Evolutionary conservation across 1,140 invertebrate genomes (phyloP), one percentile per base, ranked within the genome.

Genomic region (Stegodyphus dumicola): DNA sequence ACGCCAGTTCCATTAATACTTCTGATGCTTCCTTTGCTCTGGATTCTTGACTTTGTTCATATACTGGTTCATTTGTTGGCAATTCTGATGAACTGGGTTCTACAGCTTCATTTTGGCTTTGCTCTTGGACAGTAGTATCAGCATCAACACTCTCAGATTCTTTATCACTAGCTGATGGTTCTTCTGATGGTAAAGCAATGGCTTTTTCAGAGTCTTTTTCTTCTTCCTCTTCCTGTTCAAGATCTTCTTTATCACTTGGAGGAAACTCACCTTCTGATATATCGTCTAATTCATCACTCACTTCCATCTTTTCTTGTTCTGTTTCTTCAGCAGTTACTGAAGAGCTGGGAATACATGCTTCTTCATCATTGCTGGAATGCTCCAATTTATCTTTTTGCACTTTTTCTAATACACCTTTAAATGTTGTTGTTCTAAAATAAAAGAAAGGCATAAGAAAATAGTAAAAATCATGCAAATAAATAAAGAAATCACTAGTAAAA

Each of bases 1-100:
- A 90, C 13, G 92, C 91, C 5, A 93, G 86, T 5, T 91, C 90
- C 88, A 93, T 92, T 2, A 93, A 87, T 18, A 91, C 92, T 87
- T 93, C 92, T 0, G 91, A 91, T 15, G 92, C 92, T 77, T 88
- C 88, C 75, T 67, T 77, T 48, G 74, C 66, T 53, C 66, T 74
- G 33, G 74, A 73, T 33, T 86, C 84, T 60, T 87, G 86, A 74
- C 84, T 80, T 13, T 64, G 49, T 78, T 56, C 66, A 11, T 70
- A 18, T 7, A 65, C 33, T 17, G 49, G 53, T 18, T 67, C 33
- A n/a, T 49, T 70, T n/a, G 49, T 87, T 5, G 6, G 15, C 18
- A 7, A 6, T 60, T 69, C 33, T 18, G 76, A 15, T 76, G 6
- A 9, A 76, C 6, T 64, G 5, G 6, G 9, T 67, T 67, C 65